Percentiles rank a stretch among this genome's conserved stretches.
Conservation (phyloP, 2,888 invertebrate species). For the Zhengitettix transpicula region DNA sequence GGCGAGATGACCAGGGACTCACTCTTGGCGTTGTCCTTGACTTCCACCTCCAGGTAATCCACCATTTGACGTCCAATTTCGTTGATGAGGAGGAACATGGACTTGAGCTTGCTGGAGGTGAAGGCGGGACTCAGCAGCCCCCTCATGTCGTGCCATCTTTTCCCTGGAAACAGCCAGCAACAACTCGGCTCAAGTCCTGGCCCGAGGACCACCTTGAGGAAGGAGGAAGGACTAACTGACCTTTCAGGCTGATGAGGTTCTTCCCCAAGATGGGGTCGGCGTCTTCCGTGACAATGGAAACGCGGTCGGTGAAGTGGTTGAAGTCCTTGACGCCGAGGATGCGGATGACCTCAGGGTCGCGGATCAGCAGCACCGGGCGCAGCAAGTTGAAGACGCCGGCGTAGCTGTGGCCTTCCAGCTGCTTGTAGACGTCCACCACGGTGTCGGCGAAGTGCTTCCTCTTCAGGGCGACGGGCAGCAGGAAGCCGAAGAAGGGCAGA, state of each 20-base stretch:
- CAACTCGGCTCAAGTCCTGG: not conserved
- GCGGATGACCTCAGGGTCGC: not conserved
- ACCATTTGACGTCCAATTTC: constrained; percentile 4
- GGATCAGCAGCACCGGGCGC: not conserved
- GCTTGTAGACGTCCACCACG: not conserved
- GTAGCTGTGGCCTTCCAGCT: not conserved
- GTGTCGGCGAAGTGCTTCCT: not conserved
- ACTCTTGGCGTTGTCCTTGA: not conserved
- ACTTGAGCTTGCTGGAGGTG: constrained; percentile 9
- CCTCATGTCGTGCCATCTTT: constrained; percentile 9
- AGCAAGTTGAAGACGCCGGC: not conserved
- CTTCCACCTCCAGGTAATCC: constrained; percentile 1
- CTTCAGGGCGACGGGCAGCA: not conserved
- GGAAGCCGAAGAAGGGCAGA: not conserved
- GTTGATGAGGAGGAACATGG: constrained; percentile 5
- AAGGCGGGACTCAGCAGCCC: constrained; percentile 9
- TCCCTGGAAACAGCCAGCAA: not conserved
- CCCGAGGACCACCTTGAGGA: not conserved
- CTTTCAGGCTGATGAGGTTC: not conserved
- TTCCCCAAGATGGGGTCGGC: not conserved
- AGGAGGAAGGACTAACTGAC: not conserved
- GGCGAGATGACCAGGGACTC: too few species aligned
- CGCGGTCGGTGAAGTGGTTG: not conserved
- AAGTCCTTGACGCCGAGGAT: not conserved
- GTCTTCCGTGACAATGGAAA: not conserved